Percentiles rank a stretch among this genome's conserved stretches.
These are phyloP conservation scores for Phylloscopus whistleri DNA, from an alignment of 2,113 vertebrate species.

Conservation along the genomic window DNA sequence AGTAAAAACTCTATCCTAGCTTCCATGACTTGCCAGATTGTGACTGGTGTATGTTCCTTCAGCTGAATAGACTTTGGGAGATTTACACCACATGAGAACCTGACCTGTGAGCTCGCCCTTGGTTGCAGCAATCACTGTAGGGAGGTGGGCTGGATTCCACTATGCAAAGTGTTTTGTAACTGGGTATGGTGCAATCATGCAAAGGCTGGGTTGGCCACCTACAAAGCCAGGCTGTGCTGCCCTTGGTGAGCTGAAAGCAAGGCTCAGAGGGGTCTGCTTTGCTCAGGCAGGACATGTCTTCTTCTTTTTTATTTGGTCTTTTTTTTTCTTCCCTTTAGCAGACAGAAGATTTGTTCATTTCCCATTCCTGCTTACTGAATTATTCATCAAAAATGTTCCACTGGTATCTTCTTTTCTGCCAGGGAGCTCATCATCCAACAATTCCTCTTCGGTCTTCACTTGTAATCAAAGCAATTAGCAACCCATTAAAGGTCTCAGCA, in stretches of 20 bases:
- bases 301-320: not conserved
- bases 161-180: not conserved
- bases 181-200: not conserved
- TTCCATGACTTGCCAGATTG: not conserved
- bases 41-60: not conserved
- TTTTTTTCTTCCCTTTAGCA: slow-evolving; percentile 45
- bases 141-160: not conserved
- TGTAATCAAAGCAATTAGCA: slow-evolving; percentile 72
- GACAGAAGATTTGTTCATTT: slow-evolving; percentile 67
- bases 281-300: not conserved
- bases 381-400: slow-evolving; percentile 72
- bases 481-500: slow-evolving; percentile 54
- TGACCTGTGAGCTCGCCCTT: not conserved
- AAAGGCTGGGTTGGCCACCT: rapidly evolving
- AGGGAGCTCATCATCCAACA: slow-evolving; percentile 66
- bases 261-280: not conserved
- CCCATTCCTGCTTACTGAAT: slow-evolving; percentile 71
- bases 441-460: slow-evolving; percentile 53
- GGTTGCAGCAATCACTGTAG: not conserved
- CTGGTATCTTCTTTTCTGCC: slow-evolving; percentile 69
- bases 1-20: not conserved
- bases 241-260: rapidly evolving
- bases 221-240: not conserved
- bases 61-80: not conserved
- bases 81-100: not conserved